phyloP scores from a whole-genome alignment of 2,888 invertebrate genomes.

The Agrochola lota region DNA sequence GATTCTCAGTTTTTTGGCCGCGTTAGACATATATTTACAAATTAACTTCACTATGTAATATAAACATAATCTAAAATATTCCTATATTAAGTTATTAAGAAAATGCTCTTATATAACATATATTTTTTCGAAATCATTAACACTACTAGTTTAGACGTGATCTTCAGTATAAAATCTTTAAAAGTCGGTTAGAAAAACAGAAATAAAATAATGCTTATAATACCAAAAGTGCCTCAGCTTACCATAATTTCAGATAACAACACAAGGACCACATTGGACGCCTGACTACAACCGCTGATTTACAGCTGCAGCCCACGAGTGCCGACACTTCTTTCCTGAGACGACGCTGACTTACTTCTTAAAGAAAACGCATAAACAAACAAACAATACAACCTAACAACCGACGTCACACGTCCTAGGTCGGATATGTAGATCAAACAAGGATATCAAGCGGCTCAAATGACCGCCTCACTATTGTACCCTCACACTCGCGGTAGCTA shows the following conservation, averaged over 20 bases:
- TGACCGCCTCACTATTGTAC: constrained; percentile 47
- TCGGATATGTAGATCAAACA: constrained; percentile 54
- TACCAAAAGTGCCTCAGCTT: background rate
- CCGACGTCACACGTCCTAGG: constrained; percentile 47
- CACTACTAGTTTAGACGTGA: no score
- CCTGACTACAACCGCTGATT: background rate
- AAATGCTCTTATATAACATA: no score
- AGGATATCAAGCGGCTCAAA: constrained; percentile 58
- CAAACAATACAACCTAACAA: constrained; percentile 39
- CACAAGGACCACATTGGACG: background rate
- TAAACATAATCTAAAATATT: no score
- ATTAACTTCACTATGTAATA: no score
- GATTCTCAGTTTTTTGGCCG: no score
- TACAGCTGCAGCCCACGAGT: background rate
- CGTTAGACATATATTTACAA: no score
- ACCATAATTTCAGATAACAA: background rate
- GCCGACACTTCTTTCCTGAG: background rate
- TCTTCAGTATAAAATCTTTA: no score
- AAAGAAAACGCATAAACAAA: constrained; percentile 25
- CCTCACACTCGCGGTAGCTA: constrained; percentile 34
- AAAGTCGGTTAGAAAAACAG: background rate
- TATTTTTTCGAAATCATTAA: no score
- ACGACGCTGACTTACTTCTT: background rate
- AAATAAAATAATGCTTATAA: background rate
- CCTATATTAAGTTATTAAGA: no score